A percentile compares a stretch with the other conserved stretches of the same genome.
Conservation (phyloP, 2,888 invertebrate genomes). For the Acanthosepion esculentum region DNA sequence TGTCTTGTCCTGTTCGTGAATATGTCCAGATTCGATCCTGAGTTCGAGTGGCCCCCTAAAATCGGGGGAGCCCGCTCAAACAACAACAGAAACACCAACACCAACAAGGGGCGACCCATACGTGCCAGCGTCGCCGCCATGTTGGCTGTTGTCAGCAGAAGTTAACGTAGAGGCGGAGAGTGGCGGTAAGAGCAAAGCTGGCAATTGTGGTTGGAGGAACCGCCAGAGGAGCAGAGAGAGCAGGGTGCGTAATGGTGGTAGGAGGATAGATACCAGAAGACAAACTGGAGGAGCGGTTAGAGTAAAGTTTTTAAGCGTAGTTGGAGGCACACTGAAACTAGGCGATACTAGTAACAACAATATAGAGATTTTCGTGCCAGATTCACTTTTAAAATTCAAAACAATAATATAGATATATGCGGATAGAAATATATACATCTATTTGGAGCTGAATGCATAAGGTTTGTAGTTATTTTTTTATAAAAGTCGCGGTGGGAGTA, state of each 20-base stretch:
- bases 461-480: not conserved
- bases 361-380: not conserved
- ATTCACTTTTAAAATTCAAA: not conserved
- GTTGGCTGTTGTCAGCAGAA: constrained; percentile 34
- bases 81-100: constrained; percentile 4
- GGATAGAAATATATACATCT: not conserved
- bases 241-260: not conserved
- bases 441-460: not conserved
- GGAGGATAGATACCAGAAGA: not conserved
- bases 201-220: not conserved
- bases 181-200: not conserved
- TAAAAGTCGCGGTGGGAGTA: not conserved
- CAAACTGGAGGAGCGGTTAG: not conserved
- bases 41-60: not conserved
- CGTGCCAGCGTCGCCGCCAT: constrained; percentile 41
- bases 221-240: not conserved
- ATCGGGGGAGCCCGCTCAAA: constrained; percentile 5
- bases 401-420: constrained; percentile 11
- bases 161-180: not conserved
- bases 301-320: constrained; percentile 39
- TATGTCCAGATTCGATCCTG: not conserved
- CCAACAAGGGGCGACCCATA: constrained; percentile 45
- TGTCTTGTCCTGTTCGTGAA: not conserved
- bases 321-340: not conserved
- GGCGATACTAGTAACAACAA: not conserved